Percentiles rank a stretch among this genome's conserved stretches.
Conservation (phyloP, 2,113 vertebrate species). For the Tragulus kanchil region DNA sequence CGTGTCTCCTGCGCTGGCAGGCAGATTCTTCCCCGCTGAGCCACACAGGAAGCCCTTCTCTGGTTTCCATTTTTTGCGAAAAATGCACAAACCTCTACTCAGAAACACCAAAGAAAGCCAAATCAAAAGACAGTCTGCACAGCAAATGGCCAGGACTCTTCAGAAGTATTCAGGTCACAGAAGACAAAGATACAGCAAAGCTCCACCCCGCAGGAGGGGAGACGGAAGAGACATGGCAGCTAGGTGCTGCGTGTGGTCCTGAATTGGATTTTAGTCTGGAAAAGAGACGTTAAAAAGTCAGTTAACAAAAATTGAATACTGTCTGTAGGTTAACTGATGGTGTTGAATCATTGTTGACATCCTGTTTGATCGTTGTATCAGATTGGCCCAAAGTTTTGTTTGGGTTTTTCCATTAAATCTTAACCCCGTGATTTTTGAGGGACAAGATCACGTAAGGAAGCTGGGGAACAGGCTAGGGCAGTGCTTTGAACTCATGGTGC, state of each 20-base stretch:
- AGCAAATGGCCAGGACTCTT: neutral
- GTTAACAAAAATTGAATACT: neutral
- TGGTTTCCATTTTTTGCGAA: neutral
- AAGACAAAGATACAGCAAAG: neutral
- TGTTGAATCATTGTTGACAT: neutral
- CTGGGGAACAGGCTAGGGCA: too few species aligned
- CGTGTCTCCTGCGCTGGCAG: neutral
- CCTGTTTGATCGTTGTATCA: neutral
- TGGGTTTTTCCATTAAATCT: neutral
- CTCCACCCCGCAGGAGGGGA: too few species aligned
- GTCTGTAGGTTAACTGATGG: neutral
- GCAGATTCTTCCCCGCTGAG: neutral
- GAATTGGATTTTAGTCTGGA: neutral
- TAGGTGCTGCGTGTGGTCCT: accelerated
- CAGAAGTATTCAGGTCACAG: neutral
- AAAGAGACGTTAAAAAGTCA: neutral
- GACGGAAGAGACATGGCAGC: accelerated
- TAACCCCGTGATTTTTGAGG: neutral
- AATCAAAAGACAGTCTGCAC: neutral
- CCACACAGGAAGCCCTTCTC: neutral
- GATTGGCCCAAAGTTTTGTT: neutral
- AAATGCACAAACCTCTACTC: neutral
- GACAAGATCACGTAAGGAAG: neutral
- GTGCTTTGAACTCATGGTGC: neutral
- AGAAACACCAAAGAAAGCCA: neutral